Base-by-base conservation (phyloP, 2,797 vertebrate genomes). In the Scolopax rusticola region DNA sequence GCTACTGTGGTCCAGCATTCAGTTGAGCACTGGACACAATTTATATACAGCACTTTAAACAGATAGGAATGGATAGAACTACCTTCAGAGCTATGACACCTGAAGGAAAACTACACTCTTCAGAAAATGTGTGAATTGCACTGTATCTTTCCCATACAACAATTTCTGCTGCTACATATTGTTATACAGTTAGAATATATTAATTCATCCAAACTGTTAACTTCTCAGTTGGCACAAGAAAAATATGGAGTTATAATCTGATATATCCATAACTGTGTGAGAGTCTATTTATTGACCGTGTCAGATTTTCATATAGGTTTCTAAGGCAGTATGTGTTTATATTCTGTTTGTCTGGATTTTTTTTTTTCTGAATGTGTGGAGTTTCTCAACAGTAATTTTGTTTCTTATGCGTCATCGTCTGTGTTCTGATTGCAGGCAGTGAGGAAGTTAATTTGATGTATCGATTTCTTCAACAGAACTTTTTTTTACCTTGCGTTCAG, bases 391-490 rank as follows among this genome's bases (percentile, higher is more conserved):
- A 81, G 78, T 90, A 47, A 61, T 74, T 78, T 93, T 96, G 45
- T 96, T 97, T 97, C 93, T 95, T 97, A 93, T 24, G 84, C 87
- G 76, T 85, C 95, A 74, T 94, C 94, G 93, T 16, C 50, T 51
- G 71, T 91, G 83, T 95, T 95, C 89, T 8, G 53, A 76, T 69
- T 91, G 82, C 57, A 84, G 80, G 65, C 94, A 84, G 67, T 89
- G 92, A 94, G 93, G 91, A 97, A 93, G 78, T 87, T 89, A 11
- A 90, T 65, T 92, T 94, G 89, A 96, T 96, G 94, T 96, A 88
- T 94, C 61, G 54, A 60, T 12, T 78, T 65, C 51, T 96, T 93
- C 87, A n/a, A 51, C 25, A 30, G 43, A 18, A 63, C 57, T 68
- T 45, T 59, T 60, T 50, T 60, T 65, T 41, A 48, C 56, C 74